phyloP scores from a whole-genome alignment of 2,113 vertebrate genomes.

The Pampusana beccarii region DNA sequence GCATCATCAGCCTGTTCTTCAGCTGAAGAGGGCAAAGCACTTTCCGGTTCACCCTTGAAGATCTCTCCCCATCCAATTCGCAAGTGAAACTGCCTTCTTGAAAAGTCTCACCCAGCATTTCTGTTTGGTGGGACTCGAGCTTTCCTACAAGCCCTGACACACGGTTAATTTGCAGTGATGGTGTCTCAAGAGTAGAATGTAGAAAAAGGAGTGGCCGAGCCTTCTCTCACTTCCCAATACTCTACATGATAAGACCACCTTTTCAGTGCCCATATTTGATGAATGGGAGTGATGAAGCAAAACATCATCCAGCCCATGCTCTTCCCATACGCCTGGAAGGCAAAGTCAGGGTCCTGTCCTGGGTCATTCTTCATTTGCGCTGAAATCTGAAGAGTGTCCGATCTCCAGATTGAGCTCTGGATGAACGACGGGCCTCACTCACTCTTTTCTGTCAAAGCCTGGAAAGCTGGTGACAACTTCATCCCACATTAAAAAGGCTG shows the following conservation, averaged over 20 bases:
- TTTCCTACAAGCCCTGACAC: not conserved
- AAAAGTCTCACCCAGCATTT: not conserved
- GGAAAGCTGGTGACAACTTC: not conserved
- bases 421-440: not conserved
- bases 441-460: not conserved
- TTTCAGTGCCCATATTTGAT: not conserved
- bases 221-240: not conserved
- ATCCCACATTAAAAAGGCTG: not conserved
- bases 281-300: not conserved
- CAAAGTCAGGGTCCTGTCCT: not conserved
- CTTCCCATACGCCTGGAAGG: not conserved
- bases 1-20: not conserved
- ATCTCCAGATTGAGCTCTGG: not conserved
- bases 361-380: not conserved
- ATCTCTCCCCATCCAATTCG: not conserved
- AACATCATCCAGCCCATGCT: not conserved
- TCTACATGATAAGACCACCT: not conserved
- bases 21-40: not conserved
- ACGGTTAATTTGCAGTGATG: not conserved
- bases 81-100: not conserved
- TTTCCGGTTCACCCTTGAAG: not conserved
- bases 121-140: not conserved
- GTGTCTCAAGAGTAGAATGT: not conserved
- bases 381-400: not conserved
- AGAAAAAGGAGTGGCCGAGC: not conserved